Percentiles rank a stretch among this genome's conserved stretches.
phyloP scores from a whole-genome alignment of 2,113 vertebrate genomes.

The Rhegmatorhina hoffmannsi region DNA sequence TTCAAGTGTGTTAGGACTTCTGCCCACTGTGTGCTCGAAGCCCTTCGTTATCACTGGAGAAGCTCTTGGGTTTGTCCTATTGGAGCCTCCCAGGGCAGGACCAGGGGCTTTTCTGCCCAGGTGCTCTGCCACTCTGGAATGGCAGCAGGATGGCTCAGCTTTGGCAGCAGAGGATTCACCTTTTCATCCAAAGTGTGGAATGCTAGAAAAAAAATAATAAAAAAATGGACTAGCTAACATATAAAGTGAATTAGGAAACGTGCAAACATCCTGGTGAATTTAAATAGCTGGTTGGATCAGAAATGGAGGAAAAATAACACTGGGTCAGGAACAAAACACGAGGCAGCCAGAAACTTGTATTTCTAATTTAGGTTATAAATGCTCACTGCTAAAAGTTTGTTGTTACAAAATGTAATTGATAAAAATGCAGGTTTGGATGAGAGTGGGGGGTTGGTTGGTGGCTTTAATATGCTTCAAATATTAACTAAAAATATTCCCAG shows the following conservation, averaged over 20 bases:
- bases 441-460: not conserved
- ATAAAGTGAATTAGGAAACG: slow-evolving; percentile 34
- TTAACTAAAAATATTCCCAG: not conserved
- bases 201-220: not conserved
- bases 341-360: slow-evolving; percentile 37
- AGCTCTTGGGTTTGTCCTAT: slow-evolving; percentile 63
- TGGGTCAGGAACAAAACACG: slow-evolving; percentile 44
- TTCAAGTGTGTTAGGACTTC: slow-evolving; percentile 82
- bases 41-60: slow-evolving; percentile 69
- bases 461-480: not conserved
- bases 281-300: slow-evolving; percentile 56
- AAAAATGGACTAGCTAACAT: not conserved
- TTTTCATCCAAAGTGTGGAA: not conserved
- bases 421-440: not conserved
- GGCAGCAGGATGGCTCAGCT: not conserved
- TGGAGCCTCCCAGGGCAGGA: slow-evolving; percentile 32
- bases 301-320: slow-evolving; percentile 64
- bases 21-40: slow-evolving; percentile 74
- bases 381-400: not conserved
- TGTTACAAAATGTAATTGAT: slow-evolving; percentile 6
- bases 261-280: slow-evolving; percentile 61
- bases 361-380: slow-evolving; percentile 41
- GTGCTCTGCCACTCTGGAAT: not conserved
- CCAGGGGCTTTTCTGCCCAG: not conserved
- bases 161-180: not conserved